Base-by-base conservation (phyloP, 2,113 vertebrate species). In the Cynoglossus semilaevis region DNA sequence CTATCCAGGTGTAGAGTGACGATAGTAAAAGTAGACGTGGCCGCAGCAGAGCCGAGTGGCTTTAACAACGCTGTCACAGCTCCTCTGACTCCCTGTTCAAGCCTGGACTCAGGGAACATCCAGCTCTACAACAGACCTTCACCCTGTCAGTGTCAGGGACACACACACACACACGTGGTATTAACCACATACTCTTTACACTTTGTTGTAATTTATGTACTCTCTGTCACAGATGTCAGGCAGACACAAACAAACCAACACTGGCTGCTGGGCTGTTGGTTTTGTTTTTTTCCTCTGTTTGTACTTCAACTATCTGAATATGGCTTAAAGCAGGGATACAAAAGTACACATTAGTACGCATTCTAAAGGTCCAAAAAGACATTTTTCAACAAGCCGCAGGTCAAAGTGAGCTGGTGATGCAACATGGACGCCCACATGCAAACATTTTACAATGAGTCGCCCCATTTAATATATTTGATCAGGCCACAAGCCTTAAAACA, bases 21-120 rank as follows among this genome's bases (percentile, higher is more conserved):
- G 64, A 68, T 66, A 62, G 46, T 56, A 55, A 54, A 68, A 72
- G 45, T 66, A 29, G 76, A 79, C 69, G 62, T 42, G 34, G 50
- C 51, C 62, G 54, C 47, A 42, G 47, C 1, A 36, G 55, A 54
- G 35, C 68, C 46, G 44, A 17, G 44, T 48, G 62, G 64, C 63
- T 72, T 67, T 67, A 74, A 79, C 58, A 72, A 68, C 61, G 45
- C 58, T 65, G 66, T 71, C 66, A 70, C 70, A 56, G 66, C 40
- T 60, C 64, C 80, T 72, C 61, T 14, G 15, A 70, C 64, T 58
- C 58, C 67, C 76, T 13, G 60, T 85, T 81, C 81, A 40, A 55
- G 51, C 57, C 62, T 40, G 59, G 51, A 73, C 43, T 41, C 38
- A 29, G 52, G 49, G 52, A 46, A 74, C 55, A 74, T 41, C 47